These are phyloP conservation scores for Chloroceryle aenea DNA, from an alignment of 2,113 vertebrate species.

Conservation along the genomic window DNA sequence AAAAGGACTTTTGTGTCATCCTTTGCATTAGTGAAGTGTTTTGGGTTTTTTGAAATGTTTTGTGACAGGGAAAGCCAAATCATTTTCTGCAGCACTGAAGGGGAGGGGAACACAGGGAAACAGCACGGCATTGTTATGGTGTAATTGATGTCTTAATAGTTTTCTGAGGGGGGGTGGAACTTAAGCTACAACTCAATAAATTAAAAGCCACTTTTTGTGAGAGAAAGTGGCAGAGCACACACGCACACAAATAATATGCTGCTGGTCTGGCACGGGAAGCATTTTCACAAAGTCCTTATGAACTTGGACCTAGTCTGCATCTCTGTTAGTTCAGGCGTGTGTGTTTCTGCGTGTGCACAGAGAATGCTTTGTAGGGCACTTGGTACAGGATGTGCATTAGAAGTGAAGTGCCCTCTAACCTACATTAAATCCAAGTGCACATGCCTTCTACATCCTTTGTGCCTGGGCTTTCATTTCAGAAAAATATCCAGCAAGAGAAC, in stretches of 20 bases:
- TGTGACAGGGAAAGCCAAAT: not conserved
- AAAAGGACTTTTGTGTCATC: not conserved
- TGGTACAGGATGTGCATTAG: not conserved
- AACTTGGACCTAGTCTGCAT: not conserved
- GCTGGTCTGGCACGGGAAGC: not conserved
- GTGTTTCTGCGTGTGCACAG: constrained; percentile 47
- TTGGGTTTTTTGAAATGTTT: not conserved
- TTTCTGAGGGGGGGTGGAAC: not conserved
- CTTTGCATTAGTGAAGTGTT: not conserved
- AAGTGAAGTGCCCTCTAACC: constrained; percentile 56
- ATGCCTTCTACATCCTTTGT: constrained; percentile 84
- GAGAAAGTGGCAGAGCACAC: not conserved
- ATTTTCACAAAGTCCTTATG: not conserved
- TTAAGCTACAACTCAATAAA: not conserved
- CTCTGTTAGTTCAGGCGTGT: not conserved
- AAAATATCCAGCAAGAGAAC: constrained; percentile 83
- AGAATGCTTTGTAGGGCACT: constrained; percentile 22
- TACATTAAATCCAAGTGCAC: constrained; percentile 66
- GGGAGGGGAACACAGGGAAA: not conserved
- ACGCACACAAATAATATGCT: not conserved
- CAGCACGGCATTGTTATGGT: not conserved
- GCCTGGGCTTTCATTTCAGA: constrained; percentile 87
- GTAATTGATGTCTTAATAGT: not conserved
- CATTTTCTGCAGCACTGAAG: not conserved
- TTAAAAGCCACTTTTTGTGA: not conserved